Evolutionary conservation across 2,888 invertebrate species (phyloP).

Genomic region (Cheiracanthium punctorium): DNA sequence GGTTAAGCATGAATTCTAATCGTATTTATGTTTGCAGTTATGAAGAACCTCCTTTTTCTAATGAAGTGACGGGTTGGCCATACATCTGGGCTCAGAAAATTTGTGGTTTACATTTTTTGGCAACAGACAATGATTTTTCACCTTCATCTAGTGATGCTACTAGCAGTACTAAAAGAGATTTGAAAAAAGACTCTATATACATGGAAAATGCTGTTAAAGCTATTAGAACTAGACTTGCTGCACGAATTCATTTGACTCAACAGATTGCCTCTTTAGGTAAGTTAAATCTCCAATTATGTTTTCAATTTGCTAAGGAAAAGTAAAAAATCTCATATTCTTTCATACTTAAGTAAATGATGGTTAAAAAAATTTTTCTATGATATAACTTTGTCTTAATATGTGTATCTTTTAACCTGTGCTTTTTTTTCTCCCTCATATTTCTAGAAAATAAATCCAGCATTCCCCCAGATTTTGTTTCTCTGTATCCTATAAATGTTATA

Average conservation of each 20-base stretch:
- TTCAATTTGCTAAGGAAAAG: too few species aligned
- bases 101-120: slow-evolving; percentile 87
- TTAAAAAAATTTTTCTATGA: too few species aligned
- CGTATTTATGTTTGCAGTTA: slow-evolving; percentile 39
- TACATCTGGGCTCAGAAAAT: slow-evolving; percentile 94
- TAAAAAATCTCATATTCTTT: too few species aligned
- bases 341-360: too few species aligned
- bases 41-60: slow-evolving; percentile 76
- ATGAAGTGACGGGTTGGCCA: slow-evolving; percentile 84
- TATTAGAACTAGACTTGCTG: slow-evolving; percentile 84
- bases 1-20: too few species aligned
- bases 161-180: slow-evolving; percentile 72
- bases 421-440: too few species aligned
- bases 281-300: too few species aligned
- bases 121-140: too few species aligned
- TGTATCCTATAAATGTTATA: slow-evolving; percentile 75
- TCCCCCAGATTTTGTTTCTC: slow-evolving; percentile 72
- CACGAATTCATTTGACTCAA: slow-evolving; percentile 85
- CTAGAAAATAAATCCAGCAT: slow-evolving; percentile 75
- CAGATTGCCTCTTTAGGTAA: slow-evolving; percentile 82
- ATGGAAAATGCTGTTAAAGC: slow-evolving; percentile 86
- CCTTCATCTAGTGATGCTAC: background rate
- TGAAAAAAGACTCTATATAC: slow-evolving; percentile 80
- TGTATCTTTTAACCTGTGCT: too few species aligned
- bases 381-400: too few species aligned